Conservation (phyloP, 2,797 vertebrate species). For the Tiaroga cobitis region DNA sequence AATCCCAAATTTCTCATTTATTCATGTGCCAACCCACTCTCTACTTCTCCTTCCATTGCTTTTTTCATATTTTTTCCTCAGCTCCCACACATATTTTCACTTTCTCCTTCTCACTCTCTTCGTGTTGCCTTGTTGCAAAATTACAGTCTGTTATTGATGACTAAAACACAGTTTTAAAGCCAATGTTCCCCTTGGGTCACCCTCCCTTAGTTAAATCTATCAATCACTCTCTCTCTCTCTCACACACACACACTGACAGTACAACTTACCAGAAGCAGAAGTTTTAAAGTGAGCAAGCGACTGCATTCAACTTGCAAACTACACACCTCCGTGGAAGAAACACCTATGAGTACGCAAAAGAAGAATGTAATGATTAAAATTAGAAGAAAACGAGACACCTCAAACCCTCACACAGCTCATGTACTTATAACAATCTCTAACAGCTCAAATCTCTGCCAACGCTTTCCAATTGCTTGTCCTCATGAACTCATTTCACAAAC, state of each 20-base stretch:
- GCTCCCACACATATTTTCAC: constrained; percentile 46
- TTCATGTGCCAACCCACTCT: constrained; percentile 43
- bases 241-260: constrained; percentile 53
- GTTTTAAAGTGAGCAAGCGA: constrained; percentile 8
- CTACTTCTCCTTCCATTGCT: constrained; percentile 18
- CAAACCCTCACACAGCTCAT: constrained; percentile 44
- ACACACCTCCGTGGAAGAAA: constrained; percentile 6
- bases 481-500: constrained; percentile 45
- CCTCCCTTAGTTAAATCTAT: constrained; percentile 68
- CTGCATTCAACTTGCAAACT: constrained; percentile 22
- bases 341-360: constrained; percentile 11
- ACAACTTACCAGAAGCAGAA: constrained; percentile 57
- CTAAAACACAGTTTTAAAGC: constrained; percentile 67
- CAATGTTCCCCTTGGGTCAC: constrained; percentile 63
- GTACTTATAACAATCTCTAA: constrained; percentile 55
- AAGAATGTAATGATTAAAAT: constrained; percentile 48
- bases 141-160: constrained; percentile 68
- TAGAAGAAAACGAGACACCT: constrained; percentile 30
- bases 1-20: constrained; percentile 52
- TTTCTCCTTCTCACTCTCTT: constrained; percentile 25
- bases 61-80: constrained; percentile 12
- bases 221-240: constrained; percentile 61
- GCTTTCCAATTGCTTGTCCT: constrained; percentile 39
- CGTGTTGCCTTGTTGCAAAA: constrained; percentile 33
- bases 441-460: constrained; percentile 46